Evolutionary conservation across 2,888 invertebrate genomes (phyloP), one percentile per base, ranked within the genome.

Genomic region (Schizaphis graminum): DNA sequence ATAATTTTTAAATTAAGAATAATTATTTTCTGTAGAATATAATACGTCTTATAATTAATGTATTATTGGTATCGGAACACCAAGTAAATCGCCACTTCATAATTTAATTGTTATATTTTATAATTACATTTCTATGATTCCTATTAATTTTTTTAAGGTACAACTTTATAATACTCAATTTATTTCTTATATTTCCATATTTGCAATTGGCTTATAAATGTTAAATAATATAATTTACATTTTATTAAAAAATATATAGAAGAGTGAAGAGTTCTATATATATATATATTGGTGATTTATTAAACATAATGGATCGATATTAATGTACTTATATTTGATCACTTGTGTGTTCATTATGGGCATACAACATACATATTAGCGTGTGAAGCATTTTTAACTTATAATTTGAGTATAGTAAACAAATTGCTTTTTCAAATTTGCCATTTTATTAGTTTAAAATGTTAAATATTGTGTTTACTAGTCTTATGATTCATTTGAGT

Each of bases 91-190:
- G 21, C 89, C 89, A 56, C 7, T 44, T 89, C 5, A 35, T 44
- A 28, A 89, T 57, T 57, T 21, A 8, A 77, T 35, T 24, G 35
- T 77, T 35, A n/a, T 47, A 90, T n/a, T 44, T 47, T n/a, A 89
- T 44, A n/a, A 90, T n/a, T n/a, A 61, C 61, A 90, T 67, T 90
- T 67, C 67, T 10, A 90, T 61, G 89, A 90, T 90, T 90, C 90
- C 61, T 90, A 90, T 44, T 90, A 67, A 47, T n/a, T 47, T 47
- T 21, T 35, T 35, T 77, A 77, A 77, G 77, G 8, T 77, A 21
- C 35, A 77, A 35, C 44, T 47, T 8, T 47, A 47, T 47, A 47
- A 47, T 47, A 47, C 7, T 47, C 44, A 2, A 7, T 47, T 47
- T 47, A 11, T 77, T 77, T 77, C 35, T 35, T 11, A 3, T 57